These are phyloP conservation scores for Sericinus montela DNA, from an alignment of 2,888 invertebrate species.

Conservation along the genomic window DNA sequence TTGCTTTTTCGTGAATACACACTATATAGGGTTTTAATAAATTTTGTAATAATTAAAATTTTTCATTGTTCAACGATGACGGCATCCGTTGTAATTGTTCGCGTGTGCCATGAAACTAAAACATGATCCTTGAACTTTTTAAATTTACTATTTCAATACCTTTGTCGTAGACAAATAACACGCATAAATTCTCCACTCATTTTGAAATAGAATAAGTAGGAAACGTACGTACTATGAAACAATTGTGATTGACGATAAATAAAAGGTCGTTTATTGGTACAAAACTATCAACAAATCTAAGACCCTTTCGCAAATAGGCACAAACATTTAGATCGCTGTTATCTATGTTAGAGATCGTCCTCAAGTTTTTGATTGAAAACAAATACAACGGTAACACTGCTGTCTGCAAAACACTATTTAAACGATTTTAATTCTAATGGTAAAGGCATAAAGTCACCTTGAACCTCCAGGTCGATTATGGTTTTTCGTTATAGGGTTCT, in stretches of 20 bases:
- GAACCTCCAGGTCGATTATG: neutral
- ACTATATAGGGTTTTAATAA: no score
- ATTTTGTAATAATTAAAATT: no score
- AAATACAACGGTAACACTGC: neutral
- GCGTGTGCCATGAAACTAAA: no score
- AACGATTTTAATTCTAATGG: conserved; percentile 7
- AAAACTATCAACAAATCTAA: conserved; percentile 26
- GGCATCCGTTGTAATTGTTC: no score
- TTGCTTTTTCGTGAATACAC: no score
- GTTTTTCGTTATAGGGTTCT: conserved; percentile 24
- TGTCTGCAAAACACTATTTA: conserved; percentile 9
- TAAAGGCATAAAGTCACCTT: neutral
- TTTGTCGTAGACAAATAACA: neutral
- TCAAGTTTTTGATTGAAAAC: conserved; percentile 42
- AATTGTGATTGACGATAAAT: conserved; percentile 5
- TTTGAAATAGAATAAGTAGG: conserved; percentile 1
- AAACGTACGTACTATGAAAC: neutral
- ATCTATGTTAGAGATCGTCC: conserved; percentile 47
- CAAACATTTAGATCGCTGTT: conserved; percentile 26
- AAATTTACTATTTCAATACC: no score
- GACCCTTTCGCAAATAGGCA: conserved; percentile 17
- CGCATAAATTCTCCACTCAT: neutral
- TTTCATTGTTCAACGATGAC: no score
- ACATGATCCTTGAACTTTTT: no score
- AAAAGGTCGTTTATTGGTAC: conserved; percentile 22